Evolutionary conservation across 2,888 invertebrate genomes (phyloP).

Genomic region (Leptinotarsa tumamoca): DNA sequence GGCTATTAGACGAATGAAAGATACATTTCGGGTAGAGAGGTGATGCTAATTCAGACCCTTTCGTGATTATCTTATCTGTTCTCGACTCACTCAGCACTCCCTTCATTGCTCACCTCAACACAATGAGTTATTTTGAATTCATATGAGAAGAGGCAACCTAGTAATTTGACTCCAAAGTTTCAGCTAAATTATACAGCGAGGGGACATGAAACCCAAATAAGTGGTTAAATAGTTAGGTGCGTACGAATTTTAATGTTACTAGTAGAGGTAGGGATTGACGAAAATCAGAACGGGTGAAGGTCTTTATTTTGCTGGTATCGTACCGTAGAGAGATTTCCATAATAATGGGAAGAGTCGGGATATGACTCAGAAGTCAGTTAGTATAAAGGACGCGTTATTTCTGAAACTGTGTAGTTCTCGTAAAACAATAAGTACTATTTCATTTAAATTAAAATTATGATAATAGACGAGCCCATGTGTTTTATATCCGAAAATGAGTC

Average conservation of each 20-base stretch:
- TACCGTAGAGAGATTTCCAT: not conserved
- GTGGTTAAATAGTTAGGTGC: constrained; percentile 27
- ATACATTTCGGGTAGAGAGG: constrained; percentile 26
- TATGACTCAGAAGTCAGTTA: no score
- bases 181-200: constrained; percentile 28
- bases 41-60: constrained; percentile 38
- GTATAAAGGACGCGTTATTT: no score
- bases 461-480: no score
- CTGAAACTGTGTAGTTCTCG: no score
- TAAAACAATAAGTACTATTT: no score
- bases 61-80: constrained; percentile 39
- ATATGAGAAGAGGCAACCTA: constrained; percentile 30
- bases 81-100: constrained; percentile 40
- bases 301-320: not conserved
- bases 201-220: constrained; percentile 27
- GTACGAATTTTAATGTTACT: constrained; percentile 20
- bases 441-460: no score
- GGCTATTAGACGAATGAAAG: constrained; percentile 20
- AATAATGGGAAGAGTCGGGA: not conserved
- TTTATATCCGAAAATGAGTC: no score
- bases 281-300: not conserved
- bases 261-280: not conserved
- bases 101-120: constrained; percentile 43
- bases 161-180: constrained; percentile 30
- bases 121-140: constrained; percentile 41